phyloP scores from a whole-genome alignment of 2,113 vertebrate species.

The Barbus barbus region DNA sequence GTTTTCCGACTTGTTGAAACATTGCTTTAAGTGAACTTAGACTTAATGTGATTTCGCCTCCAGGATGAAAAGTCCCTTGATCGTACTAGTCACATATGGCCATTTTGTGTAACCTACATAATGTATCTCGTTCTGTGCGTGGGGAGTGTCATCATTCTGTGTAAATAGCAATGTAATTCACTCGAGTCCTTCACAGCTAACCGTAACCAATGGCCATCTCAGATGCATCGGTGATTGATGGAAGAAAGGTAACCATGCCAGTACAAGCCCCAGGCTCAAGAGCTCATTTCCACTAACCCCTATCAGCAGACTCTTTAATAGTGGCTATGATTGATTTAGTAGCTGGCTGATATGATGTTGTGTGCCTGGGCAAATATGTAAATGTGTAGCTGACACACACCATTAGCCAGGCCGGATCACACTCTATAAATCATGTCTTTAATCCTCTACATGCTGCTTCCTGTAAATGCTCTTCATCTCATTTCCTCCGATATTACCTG shows the following conservation, averaged over 20 bases:
- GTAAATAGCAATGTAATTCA: slow-evolving; percentile 27
- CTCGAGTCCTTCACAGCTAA: slow-evolving; percentile 2
- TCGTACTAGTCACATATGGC: slow-evolving; percentile 23
- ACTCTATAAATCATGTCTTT: slow-evolving; percentile 59
- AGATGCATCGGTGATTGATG: slow-evolving; percentile 35
- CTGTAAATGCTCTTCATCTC: slow-evolving; percentile 69
- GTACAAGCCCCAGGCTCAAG: slow-evolving; percentile 21
- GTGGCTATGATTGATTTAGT: slow-evolving; percentile 43
- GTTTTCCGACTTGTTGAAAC: slow-evolving; percentile 23
- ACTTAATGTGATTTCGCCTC: slow-evolving; percentile 51
- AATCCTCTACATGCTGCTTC: slow-evolving; percentile 33
- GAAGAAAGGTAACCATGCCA: slow-evolving; percentile 31
- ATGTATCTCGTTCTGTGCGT: slow-evolving; percentile 12
- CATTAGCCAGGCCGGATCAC: slow-evolving; percentile 72
- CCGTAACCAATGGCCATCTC: slow-evolving; percentile 36
- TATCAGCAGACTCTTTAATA: slow-evolving; percentile 25
- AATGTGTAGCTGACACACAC: slow-evolving; percentile 67
- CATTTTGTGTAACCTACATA: neutral
- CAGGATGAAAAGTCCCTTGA: slow-evolving; percentile 44
- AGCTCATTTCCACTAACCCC: slow-evolving; percentile 28
- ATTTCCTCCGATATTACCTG: slow-evolving; percentile 33
- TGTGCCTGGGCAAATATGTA: slow-evolving; percentile 56
- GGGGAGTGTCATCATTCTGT: slow-evolving; percentile 3
- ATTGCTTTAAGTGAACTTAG: slow-evolving; percentile 49
- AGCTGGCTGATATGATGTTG: slow-evolving; percentile 60